A percentile compares a stretch with the other conserved stretches of the same genome.
phyloP scores from a whole-genome alignment of 2,797 vertebrate genomes.

The Phrynocephalus vlangalii region DNA sequence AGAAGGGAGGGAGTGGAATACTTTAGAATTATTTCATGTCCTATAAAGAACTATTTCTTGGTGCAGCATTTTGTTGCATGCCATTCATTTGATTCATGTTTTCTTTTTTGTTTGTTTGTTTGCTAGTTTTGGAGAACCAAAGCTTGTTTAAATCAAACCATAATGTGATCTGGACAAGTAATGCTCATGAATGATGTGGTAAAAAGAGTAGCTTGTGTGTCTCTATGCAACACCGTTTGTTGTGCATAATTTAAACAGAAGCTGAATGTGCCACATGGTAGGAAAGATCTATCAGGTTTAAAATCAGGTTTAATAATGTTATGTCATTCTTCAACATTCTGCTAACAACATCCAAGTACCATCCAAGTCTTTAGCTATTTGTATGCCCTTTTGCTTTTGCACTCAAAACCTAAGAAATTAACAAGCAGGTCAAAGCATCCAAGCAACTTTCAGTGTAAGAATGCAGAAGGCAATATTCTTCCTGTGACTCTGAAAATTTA shows the following conservation, averaged over 20 bases:
- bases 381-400: conserved; percentile 3
- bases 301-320: too few species aligned
- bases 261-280: neutral
- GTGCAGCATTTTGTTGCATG: neutral
- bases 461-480: conserved; percentile 35
- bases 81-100: neutral
- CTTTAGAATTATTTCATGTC: neutral
- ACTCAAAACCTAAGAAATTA: conserved; percentile 19
- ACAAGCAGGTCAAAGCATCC: conserved; percentile 9
- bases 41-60: neutral
- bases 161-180: neutral
- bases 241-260: neutral
- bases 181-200: neutral
- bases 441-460: neutral
- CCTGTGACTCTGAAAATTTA: conserved; percentile 8
- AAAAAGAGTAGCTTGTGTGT: neutral
- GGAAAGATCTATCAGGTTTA: neutral
- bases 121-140: neutral
- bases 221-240: neutral
- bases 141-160: neutral
- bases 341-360: too few species aligned
- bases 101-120: neutral
- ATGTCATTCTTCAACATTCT: too few species aligned
- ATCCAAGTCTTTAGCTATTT: neutral
- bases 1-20: neutral